Percentiles rank a stretch among this genome's conserved stretches.
Evolutionary conservation across 2,888 invertebrate genomes (phyloP).

Genomic region (Liopterus haemorrhoidalis): DNA sequence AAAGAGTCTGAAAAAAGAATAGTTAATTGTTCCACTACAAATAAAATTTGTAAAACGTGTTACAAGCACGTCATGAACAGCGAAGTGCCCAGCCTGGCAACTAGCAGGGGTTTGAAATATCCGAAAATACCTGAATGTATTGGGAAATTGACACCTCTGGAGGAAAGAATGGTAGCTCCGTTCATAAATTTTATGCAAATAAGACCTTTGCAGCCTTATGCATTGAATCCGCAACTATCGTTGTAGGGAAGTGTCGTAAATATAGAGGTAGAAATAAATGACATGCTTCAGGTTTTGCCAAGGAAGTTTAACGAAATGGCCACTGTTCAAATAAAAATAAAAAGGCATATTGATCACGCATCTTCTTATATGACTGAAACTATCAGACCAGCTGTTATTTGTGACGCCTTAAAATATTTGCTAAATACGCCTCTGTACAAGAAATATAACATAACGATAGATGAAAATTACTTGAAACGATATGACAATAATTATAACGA

Average conservation of each 20-base stretch:
- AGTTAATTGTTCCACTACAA: no score
- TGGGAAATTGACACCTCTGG: conserved; percentile 31
- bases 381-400: conserved; percentile 31
- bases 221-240: conserved; percentile 36
- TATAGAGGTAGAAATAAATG: conserved; percentile 34
- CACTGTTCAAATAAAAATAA: conserved; percentile 35
- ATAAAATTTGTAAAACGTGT: no score
- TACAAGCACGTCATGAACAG: neutral
- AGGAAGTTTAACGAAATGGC: no score
- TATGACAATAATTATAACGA: conserved; percentile 19
- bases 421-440: conserved; percentile 27
- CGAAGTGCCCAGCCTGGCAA: conserved; percentile 27
- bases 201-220: conserved; percentile 32
- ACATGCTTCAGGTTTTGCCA: conserved; percentile 30
- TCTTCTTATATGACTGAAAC: conserved; percentile 36
- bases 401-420: conserved; percentile 30
- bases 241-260: conserved; percentile 37
- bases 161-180: conserved; percentile 39
- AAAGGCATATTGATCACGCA: conserved; percentile 32
- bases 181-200: conserved; percentile 41
- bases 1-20: no score
- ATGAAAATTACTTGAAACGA: conserved; percentile 23
- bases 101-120: conserved; percentile 27
- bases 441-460: conserved; percentile 26
- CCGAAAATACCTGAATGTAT: conserved; percentile 30